Base-by-base conservation (phyloP, 2,797 vertebrate species). In the Gephyroberyx darwinii region DNA sequence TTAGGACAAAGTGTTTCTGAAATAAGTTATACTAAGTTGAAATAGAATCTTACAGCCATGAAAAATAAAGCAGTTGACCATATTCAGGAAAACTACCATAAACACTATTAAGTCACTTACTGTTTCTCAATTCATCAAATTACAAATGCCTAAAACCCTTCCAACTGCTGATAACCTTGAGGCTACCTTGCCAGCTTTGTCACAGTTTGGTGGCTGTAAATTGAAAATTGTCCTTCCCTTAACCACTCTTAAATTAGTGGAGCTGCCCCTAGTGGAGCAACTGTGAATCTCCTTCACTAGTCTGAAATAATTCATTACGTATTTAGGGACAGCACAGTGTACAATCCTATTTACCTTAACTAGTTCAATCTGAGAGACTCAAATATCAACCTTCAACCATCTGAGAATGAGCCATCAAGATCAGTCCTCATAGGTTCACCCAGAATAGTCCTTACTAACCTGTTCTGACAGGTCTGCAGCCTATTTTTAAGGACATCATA, bases 401-500 rank as follows among this genome's bases (percentile, higher is more conserved):
- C 57, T 54, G 33, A 69, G 62, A 45, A 56, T 73, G 52, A 72
- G 64, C 22, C 17, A 67, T 13, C 65, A 51, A 77, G 75, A 72
- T 62, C 33, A 80, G 69, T 67, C 61, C 67, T 60, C 64, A 39
- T 26, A 47, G 65, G 63, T 64, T 75, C 14, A 30, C 54, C 41
- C 22, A 77, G 67, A 74, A 82, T 70, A 78, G 75, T 83, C 80
- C 60, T 47, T 19, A 17, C 65, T 69, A 80, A 74, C 74, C 69
- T 70, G 74, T 26, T 83, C 45, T 64, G 73, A 84, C 81, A 80
- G 62, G 58, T 73, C 70, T 79, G 62, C 37, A 19, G 50, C 69
- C 79, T 89, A 88, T 88, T 89, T 35, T 85, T 78, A 74, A 82
- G 72, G 53, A 26, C 26, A 35, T 35, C 5, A 35, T 35, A 7